Base-by-base conservation (phyloP, 92 coral and sea anemone species). In the Phenganax stokvisi region DNA sequence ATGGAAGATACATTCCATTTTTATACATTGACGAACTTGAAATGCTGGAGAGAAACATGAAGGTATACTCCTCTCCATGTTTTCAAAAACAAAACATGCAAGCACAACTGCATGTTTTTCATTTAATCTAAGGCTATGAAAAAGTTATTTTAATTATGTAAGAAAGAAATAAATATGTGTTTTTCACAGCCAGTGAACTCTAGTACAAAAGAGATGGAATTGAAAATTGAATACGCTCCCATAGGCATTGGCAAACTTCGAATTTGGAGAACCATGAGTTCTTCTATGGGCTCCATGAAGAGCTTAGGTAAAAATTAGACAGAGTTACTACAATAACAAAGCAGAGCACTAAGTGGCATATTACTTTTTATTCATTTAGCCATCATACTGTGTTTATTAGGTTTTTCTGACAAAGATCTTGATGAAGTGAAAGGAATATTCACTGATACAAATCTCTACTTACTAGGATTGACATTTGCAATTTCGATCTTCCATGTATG, bases 351-450 rank as follows among this genome's bases (percentile, higher is more conserved):
- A 37, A 2, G 47, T 37, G 47, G 47, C 47, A 37, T 37, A 37
- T 37, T 37, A 5, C 5, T 2, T 37, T 37, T 37, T 37, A 37
- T 37, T 37, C 47, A 37, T 37, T 37, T 37, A 1, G 47, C 3
- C 5, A 37, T 37, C 47, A 37, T 37, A 37, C 10, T 56, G 5
- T 15, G 4, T 57, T 69, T 73, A 84, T 52, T 79, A 94, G 98
- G 98, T 17, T 94, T 94, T 77, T 87, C 97, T 27, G 98, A 94
- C 77, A 94, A 94, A 85, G 98, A 94, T 65, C 72, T 94, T 54
- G 98, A 94, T 80, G 97, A 94, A 7, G 66, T 94, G 12, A 85
- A 90, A 82, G 97, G 98, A 31, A 84, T 94, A 13, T 94, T 94
- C 61, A 88, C 97, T 28, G 98, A 94, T 81, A 87, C 96, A 10